These are phyloP conservation scores for Tortricodes alternella DNA, from an alignment of 2,888 invertebrate species.

Conservation along the genomic window DNA sequence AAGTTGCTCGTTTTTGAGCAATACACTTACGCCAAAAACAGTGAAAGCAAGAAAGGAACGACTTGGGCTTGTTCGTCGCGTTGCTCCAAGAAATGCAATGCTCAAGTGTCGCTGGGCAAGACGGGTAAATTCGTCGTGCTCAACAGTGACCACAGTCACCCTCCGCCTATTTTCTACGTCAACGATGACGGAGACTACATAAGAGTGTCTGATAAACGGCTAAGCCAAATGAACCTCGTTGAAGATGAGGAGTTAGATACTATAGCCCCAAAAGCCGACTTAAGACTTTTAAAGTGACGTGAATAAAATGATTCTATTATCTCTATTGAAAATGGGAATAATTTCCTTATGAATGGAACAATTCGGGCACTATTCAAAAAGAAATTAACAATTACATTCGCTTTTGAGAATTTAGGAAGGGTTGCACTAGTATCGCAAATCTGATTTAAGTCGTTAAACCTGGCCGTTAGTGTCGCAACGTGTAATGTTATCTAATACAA, in stretches of 20 bases:
- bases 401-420: too few relatives aligned
- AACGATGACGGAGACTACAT: conserved; percentile 58
- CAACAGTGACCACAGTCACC: conserved; percentile 55
- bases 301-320: too few relatives aligned
- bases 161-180: conserved; percentile 62
- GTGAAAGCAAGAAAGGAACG: conserved; percentile 49
- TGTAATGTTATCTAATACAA: neutral
- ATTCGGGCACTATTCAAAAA: too few relatives aligned
- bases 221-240: conserved; percentile 30
- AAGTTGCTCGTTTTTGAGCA: conserved; percentile 60
- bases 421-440: too few relatives aligned
- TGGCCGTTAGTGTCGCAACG: neutral
- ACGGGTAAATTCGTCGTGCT: conserved; percentile 51
- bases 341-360: too few relatives aligned
- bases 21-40: conserved; percentile 62
- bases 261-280: neutral
- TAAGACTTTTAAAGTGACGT: too few relatives aligned
- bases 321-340: too few relatives aligned
- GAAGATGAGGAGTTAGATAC: neutral
- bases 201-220: conserved; percentile 43
- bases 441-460: too few relatives aligned
- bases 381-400: too few relatives aligned
- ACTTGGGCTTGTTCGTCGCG: conserved; percentile 69
- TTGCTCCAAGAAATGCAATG: conserved; percentile 62
- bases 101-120: conserved; percentile 55